Evolutionary conservation across 2,113 vertebrate species (phyloP).

Genomic region (Guaruba guarouba): DNA sequence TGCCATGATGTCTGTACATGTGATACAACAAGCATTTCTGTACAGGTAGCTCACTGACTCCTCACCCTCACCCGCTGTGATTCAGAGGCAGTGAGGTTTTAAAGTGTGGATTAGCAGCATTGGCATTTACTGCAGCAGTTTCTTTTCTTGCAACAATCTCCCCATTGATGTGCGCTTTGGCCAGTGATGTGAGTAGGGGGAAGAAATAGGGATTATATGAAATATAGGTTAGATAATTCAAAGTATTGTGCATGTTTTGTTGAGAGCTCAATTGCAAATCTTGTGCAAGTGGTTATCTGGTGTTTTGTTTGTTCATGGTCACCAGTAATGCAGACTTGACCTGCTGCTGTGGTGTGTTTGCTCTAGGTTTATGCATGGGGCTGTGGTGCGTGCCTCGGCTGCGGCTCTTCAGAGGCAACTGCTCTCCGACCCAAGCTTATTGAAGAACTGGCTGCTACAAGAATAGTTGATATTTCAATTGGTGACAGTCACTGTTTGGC

Average conservation of each 20-base stretch:
- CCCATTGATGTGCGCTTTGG: background rate
- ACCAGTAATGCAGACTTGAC: background rate
- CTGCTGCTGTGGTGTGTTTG: background rate
- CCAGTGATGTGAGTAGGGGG: no score
- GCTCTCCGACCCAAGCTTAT: constrained; percentile 91
- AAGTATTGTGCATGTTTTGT: background rate
- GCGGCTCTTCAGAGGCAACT: constrained; percentile 95
- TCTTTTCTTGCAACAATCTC: background rate
- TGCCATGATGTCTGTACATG: rapidly evolving
- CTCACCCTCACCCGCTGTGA: background rate
- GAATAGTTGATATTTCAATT: constrained; percentile 96
- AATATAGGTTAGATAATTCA: background rate
- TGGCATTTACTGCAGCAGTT: background rate
- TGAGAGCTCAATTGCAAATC: background rate
- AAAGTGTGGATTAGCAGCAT: rapidly evolving
- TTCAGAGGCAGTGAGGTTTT: background rate
- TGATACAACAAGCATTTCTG: background rate
- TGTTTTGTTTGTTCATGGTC: background rate
- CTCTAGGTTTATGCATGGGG: constrained; percentile 95
- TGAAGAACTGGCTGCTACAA: constrained; percentile 92
- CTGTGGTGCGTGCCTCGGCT: constrained; percentile 95
- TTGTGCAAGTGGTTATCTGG: background rate
- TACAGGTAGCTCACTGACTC: rapidly evolving
- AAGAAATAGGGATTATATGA: rapidly evolving
- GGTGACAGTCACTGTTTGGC: constrained; percentile 98